Evolutionary conservation across 2,888 invertebrate genomes (phyloP), one percentile per base, ranked within the genome.

Genomic region (Eupithecia tripunctaria): DNA sequence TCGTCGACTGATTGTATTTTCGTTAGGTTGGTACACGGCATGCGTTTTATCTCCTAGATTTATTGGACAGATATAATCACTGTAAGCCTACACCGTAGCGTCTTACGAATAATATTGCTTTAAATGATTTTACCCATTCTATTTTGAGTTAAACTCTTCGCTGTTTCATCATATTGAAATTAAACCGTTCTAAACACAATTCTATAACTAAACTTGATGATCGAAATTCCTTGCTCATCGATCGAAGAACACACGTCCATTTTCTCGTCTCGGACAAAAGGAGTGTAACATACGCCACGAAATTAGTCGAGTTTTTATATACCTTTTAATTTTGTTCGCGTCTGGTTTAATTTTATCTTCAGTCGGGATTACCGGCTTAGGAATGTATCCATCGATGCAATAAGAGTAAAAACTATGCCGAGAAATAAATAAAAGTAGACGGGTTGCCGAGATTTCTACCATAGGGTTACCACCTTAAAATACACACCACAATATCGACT

Each of bases 281-380:
- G 73, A 82, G 78, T 89, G 91, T 87, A 86, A 89, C 92, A 90
- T 91, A 91, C 92, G 87, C 89, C 91, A 92, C 93, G 85, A 92
- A 94, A 94, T 94, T 94, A 94, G 93, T 92, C 83, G 85, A 88
- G 88, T 91, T 91, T 92, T 92, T 90, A 91, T 91, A 85, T 90
- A 89, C 91, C 89, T 93, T 94, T 94, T 94, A 92, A 93, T 94
- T 94, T 94, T 93, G 90, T 94, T 92, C 90, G 90, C 91, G 94
- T 94, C 94, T 94, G 93, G 92, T 92, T 93, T 93, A 94, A 94
- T 93, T 94, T 94, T 93, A 93, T 93, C 93, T 89, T 90, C 91
- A 91, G 93, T 91, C 91, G 90, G 91, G 93, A 93, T 94, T 93
- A 93, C 94, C 89, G 91, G 90, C 93, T 92, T 91, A 93, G 94